Conservation (phyloP, 2,113 vertebrate genomes). For the Colossoma macropomum region DNA sequence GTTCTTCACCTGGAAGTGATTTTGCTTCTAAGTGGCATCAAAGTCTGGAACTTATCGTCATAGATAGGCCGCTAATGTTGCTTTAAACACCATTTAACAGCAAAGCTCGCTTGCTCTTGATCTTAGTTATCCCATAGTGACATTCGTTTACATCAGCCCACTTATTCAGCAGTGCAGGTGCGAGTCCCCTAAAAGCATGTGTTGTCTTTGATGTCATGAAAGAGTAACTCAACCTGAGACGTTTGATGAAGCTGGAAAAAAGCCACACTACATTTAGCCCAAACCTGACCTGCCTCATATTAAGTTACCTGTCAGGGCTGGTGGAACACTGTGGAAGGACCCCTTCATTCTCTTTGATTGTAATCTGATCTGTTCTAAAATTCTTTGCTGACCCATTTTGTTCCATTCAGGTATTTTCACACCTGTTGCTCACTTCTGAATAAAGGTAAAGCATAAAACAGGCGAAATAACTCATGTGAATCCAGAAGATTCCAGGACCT, state of each 20-base stretch:
- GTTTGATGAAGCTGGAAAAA: conserved; percentile 38
- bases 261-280: conserved; percentile 32
- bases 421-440: conserved; percentile 56
- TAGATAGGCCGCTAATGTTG: not conserved
- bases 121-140: conserved; percentile 43
- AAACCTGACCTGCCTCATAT: conserved; percentile 37
- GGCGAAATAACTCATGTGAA: not conserved
- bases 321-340: conserved; percentile 31
- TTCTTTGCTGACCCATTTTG: conserved; percentile 22
- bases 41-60: not conserved
- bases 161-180: conserved; percentile 49
- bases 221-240: conserved; percentile 21
- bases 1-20: not conserved
- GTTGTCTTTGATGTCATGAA: conserved; percentile 47
- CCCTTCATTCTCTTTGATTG: conserved; percentile 46
- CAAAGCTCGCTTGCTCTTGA: conserved; percentile 24
- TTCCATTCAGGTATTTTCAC: conserved; percentile 55
- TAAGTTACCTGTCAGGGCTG: conserved; percentile 50
- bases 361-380: conserved; percentile 41
- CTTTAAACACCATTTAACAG: conserved; percentile 18
- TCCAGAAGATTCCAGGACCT: conserved; percentile 2
- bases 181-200: conserved; percentile 34
- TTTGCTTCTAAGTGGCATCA: not conserved
- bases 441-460: conserved; percentile 22
- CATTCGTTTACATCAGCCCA: conserved; percentile 23